Evolutionary conservation across 2,888 invertebrate species (phyloP), one percentile per base, ranked within the genome.

Genomic region (Drosophila neotestacea): DNA sequence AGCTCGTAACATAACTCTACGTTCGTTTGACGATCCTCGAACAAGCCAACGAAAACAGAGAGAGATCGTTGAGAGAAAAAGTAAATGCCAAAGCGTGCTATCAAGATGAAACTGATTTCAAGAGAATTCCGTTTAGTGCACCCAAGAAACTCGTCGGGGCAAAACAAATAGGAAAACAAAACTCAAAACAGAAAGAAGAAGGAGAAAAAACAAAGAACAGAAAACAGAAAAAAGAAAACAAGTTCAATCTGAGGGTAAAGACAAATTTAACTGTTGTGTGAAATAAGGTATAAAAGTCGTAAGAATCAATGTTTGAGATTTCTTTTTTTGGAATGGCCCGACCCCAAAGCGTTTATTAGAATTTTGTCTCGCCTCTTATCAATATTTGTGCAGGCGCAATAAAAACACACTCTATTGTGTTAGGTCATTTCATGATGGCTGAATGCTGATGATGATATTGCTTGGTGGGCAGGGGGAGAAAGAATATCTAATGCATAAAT

Each of bases 71-170:
- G 13, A 46, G 11, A 39, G 39, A 58, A 36, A 64, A 41, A 58
- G 52, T 60, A 75, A 65, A 72, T 60, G 62, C 55, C 65, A 73
- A 71, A 65, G 62, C 59, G 69, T 72, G 74, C 63, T 77, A 82
- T 85, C 89, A 87, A 89, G 89, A 89, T 89, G 69, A 55, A 72
- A 67, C 59, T 66, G 82, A 88, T 85, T 84, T 85, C 85, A 70
- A 75, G 39, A 47, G 89, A 88, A 85, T 77, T 80, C 54, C 66
- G 70, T 79, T 82, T 69, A 50, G 60, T 61, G 69, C 30, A 63
- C 58, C 48, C 60, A 72, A 39, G 54, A 28, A 52, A 56, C 59
- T 11, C 56, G 44, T 52, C 34, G 42, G 41, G 10, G 22, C 6
- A 58, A 48, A 72, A 48, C 42, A 77, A 74, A 76, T 64, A 71